These are phyloP conservation scores for Thymelicus acteon DNA, from an alignment of 2,888 invertebrate genomes.

Conservation along the genomic window DNA sequence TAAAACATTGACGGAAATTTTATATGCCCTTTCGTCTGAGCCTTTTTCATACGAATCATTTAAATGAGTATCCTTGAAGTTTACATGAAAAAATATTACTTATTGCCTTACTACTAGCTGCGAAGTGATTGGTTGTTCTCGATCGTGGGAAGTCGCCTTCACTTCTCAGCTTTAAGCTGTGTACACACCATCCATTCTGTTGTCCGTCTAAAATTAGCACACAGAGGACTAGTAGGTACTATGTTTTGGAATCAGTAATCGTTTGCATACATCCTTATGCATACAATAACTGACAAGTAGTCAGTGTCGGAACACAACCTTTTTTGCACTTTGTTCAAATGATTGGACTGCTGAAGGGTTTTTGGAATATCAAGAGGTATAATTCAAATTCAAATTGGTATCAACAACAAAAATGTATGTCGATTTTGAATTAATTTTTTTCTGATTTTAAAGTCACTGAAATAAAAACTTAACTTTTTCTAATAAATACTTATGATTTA, in stretches of 20 bases:
- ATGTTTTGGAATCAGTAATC: background rate
- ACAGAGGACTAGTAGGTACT: background rate
- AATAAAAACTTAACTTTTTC: too few relatives aligned
- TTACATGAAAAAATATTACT: constrained; percentile 37
- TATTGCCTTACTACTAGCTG: constrained; percentile 39
- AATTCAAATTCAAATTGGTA: too few relatives aligned
- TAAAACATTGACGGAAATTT: constrained; percentile 1
- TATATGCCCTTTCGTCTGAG: constrained; percentile 23
- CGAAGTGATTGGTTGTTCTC: constrained; percentile 45
- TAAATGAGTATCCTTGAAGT: constrained; percentile 32
- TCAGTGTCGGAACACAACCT: background rate
- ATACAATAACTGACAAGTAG: background rate
- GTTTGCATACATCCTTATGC: background rate
- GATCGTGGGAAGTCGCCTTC: constrained; percentile 60
- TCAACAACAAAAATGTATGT: too few relatives aligned
- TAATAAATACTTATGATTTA: too few relatives aligned
- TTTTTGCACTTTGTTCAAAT: background rate
- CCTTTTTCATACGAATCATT: constrained; percentile 19
- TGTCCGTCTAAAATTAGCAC: background rate
- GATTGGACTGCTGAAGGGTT: background rate
- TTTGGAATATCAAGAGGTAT: background rate
- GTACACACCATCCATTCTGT: constrained; percentile 14
- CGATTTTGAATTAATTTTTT: too few relatives aligned
- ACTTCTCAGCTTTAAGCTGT: constrained; percentile 48
- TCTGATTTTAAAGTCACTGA: too few relatives aligned